Evolutionary conservation across 2,888 invertebrate species (phyloP), one percentile per base, ranked within the genome.

Genomic region (Nowickia ferox): DNA sequence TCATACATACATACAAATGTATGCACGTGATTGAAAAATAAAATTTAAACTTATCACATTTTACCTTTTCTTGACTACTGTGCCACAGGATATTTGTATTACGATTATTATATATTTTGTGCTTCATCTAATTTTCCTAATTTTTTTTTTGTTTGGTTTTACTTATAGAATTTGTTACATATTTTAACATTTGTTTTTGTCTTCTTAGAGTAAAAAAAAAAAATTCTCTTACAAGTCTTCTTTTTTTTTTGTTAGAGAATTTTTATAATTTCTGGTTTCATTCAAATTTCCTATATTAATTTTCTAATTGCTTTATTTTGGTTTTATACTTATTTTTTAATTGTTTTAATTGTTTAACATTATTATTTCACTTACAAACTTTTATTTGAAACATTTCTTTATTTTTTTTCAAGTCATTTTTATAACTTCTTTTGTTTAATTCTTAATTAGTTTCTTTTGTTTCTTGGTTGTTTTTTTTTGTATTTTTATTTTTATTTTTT

Each of bases 51-150:
- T 69, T 55, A 42, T 51, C 51, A 38, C 17, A 10, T 74, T 48
- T 61, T 61, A n/a, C 0, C 38, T 13, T 44, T 40, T 51, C 22
- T 61, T 19, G 51, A 72, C 63, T 46, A 79, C 71, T 79, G 79
- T 71, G 71, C 17, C 44, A 38, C 44, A 38, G 71, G 9, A 30
- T 15, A 38, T 46, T 68, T 59, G 5, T n/a, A n/a, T 48, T 66
- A 68, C 1, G 22, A 17, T 15, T 30, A 30, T 30, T 30, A 30
- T 0, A 30, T 30, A 30, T 51, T 79, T 72, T 79, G 77, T 83
- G 77, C 69, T 84, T 38, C 59, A 48, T 75, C 84, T 80, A 84
- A 80, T 69, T 76, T 83, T 46, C 44, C 22, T 80, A 66, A 51
- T 22, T 48, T 40, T 77, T 66, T 44, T 30, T 17, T 5, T n/a